These are phyloP conservation scores for Lepas anatifera DNA, from an alignment of 2,888 invertebrate species.

Conservation along the genomic window DNA sequence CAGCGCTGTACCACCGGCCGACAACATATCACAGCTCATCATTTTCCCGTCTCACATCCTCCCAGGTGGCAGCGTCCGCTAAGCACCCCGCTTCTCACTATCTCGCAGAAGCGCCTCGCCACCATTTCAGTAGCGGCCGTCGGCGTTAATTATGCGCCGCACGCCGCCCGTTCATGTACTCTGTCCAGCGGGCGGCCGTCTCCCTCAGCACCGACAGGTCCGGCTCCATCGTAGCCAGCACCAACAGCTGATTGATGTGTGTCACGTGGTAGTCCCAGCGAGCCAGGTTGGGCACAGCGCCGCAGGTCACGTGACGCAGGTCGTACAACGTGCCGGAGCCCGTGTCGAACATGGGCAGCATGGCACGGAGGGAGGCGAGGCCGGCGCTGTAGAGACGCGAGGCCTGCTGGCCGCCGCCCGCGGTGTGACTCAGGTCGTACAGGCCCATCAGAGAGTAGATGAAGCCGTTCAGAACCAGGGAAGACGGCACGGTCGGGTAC, in stretches of 20 bases:
- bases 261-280: slow-evolving; percentile 99
- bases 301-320: slow-evolving; percentile 79
- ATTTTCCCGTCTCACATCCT: too few species aligned
- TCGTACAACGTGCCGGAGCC: slow-evolving; percentile 94
- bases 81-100: too few species aligned
- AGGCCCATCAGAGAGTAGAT: slow-evolving; percentile 92
- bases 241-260: slow-evolving; percentile 76
- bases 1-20: too few species aligned
- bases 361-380: slow-evolving; percentile 69
- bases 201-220: slow-evolving; percentile 47
- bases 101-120: too few species aligned
- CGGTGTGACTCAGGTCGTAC: slow-evolving; percentile 69
- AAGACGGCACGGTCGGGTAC: slow-evolving; percentile 88
- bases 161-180: slow-evolving; percentile 87
- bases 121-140: too few species aligned
- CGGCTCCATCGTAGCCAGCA: slow-evolving; percentile 75
- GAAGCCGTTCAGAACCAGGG: slow-evolving; percentile 96
- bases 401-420: slow-evolving; percentile 40
- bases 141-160: slow-evolving; percentile 73
- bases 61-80: too few species aligned
- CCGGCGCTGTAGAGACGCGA: slow-evolving; percentile 68
- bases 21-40: too few species aligned
- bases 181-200: slow-evolving; percentile 85
- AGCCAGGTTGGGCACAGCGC: slow-evolving; percentile 84
- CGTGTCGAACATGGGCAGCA: slow-evolving; percentile 84